Evolutionary conservation across 64 coral and sea anemone species (phyloP).

Genomic region (Cladopsammia gracilis): DNA sequence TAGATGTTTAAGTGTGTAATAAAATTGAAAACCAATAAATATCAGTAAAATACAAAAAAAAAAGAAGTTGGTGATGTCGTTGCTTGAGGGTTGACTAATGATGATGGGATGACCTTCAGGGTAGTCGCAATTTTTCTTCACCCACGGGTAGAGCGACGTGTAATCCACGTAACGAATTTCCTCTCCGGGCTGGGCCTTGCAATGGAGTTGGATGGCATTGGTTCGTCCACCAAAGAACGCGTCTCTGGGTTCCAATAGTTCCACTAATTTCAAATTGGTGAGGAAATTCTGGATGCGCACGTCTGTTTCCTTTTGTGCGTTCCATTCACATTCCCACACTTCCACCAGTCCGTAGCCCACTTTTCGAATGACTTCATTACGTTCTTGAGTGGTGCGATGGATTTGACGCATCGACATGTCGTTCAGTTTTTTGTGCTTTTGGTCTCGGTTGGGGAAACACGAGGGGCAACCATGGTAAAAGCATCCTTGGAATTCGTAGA

Average conservation of each 20-base stretch:
- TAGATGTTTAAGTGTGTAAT: too few species aligned
- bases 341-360: neutral
- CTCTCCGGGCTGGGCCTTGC: neutral
- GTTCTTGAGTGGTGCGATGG: neutral
- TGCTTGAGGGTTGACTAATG: neutral
- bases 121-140: constrained; percentile 9
- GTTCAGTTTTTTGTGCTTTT: too few species aligned
- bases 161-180: constrained; percentile 30
- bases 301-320: neutral
- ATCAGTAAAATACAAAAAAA: too few species aligned
- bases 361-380: neutral
- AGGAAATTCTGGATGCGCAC: neutral
- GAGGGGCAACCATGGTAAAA: neutral
- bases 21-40: too few species aligned
- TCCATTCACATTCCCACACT: constrained; percentile 37
- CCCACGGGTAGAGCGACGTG: constrained; percentile 8
- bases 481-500: constrained; percentile 34
- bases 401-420: neutral
- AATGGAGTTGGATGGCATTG: neutral
- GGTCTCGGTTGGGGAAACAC: neutral
- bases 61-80: neutral
- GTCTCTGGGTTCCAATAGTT: constrained; percentile 10
- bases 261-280: neutral
- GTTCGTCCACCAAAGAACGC: constrained; percentile 43
- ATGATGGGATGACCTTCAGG: neutral